These are phyloP conservation scores for Molossus molossus DNA, from an alignment of 2,797 vertebrate genomes.

Conservation along the genomic window DNA sequence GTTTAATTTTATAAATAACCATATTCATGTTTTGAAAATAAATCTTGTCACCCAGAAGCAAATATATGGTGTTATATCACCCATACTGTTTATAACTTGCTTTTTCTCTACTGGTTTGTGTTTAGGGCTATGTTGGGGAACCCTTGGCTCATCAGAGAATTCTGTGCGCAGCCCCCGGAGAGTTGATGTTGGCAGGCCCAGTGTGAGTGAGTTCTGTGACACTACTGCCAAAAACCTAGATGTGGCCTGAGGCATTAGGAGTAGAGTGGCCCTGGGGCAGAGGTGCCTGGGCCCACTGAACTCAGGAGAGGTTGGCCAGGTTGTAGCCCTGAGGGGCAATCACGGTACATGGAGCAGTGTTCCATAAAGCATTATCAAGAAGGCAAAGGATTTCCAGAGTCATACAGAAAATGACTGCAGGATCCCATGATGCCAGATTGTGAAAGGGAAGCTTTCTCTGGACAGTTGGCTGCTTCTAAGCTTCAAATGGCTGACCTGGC, in stretches of 20 bases:
- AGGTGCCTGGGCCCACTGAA: background rate
- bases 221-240: background rate
- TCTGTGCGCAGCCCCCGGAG: background rate
- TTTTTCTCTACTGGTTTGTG: conserved; percentile 36
- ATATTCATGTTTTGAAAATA: conserved; percentile 35
- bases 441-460: background rate
- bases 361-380: background rate
- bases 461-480: background rate
- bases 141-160: background rate
- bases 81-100: background rate
- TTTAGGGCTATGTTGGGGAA: conserved; percentile 21
- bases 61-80: background rate
- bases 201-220: background rate
- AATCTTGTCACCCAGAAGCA: background rate
- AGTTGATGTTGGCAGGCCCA: background rate
- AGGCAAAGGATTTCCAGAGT: background rate
- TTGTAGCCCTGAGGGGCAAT: background rate
- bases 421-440: background rate
- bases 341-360: background rate
- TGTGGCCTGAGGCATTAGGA: background rate
- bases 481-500: background rate
- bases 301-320: background rate
- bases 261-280: background rate
- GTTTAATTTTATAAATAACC: conserved; percentile 49
- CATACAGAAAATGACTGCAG: background rate